Evolutionary conservation across 2,113 vertebrate genomes (phyloP).

Genomic region (Tretioscincus oriximinensis): DNA sequence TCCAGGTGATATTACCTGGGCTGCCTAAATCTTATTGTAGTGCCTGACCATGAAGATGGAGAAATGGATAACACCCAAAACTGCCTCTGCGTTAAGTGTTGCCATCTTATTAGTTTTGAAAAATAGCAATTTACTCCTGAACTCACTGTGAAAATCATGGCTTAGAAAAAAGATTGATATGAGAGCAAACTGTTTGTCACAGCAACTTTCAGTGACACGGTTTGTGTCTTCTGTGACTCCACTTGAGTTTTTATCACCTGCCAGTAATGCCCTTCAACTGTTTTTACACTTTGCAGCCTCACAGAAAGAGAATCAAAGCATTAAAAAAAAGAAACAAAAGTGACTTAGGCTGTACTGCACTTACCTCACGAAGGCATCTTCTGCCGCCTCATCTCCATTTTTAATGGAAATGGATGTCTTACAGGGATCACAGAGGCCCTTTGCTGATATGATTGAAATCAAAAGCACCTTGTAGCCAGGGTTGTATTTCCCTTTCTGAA

Average conservation of each 20-base stretch:
- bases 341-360: neutral
- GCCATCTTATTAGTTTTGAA: constrained; percentile 45
- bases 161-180: constrained; percentile 39
- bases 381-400: too few species aligned
- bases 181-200: constrained; percentile 44
- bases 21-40: neutral
- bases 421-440: too few species aligned
- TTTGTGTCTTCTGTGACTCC: constrained; percentile 22
- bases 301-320: neutral
- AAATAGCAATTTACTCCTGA: constrained; percentile 42
- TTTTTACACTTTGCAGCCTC: neutral
- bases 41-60: constrained; percentile 22
- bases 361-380: too few species aligned
- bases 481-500: too few species aligned
- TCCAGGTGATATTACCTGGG: constrained; percentile 7
- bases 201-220: constrained; percentile 33
- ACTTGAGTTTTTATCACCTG: constrained; percentile 2
- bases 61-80: constrained; percentile 8
- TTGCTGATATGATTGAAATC: too few species aligned
- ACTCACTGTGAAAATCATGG: constrained; percentile 50
- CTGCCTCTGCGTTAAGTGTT: constrained; percentile 5
- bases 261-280: neutral
- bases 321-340: neutral
- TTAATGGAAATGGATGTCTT: too few species aligned
- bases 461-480: too few species aligned